Conservation (phyloP, 2,888 invertebrate genomes). For the Adelphocoris suturalis region DNA sequence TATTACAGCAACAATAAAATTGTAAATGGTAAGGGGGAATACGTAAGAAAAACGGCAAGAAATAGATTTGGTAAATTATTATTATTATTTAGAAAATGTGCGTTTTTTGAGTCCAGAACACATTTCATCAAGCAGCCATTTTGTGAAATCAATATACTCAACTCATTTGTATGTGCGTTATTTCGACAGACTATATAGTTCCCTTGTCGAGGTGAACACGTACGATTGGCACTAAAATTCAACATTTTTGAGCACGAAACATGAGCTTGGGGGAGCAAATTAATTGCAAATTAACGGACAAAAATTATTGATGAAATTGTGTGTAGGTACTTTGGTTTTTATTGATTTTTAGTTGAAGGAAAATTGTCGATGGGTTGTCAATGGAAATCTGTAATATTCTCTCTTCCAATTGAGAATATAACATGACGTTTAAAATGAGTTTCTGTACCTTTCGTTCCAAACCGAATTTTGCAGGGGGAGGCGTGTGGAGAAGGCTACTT, state of each 20-base stretch:
- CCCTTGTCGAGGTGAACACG: neutral
- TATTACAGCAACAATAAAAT: neutral
- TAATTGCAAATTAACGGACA: neutral
- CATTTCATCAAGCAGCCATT: constrained; percentile 59
- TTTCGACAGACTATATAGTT: neutral
- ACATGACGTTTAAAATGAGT: no score
- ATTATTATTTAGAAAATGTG: constrained; percentile 45
- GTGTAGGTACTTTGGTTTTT: no score
- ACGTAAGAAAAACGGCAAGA: neutral
- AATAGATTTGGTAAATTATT: neutral
- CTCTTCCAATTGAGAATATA: no score
- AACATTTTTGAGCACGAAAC: constrained; percentile 55
- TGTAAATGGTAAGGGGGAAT: neutral
- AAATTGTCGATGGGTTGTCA: no score
- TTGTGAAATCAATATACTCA: constrained; percentile 8
- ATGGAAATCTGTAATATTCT: no score
- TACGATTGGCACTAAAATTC: constrained; percentile 61
- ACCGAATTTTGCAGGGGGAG: no score
- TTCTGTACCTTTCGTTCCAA: no score
- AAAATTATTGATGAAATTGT: no score
- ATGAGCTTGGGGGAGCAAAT: neutral
- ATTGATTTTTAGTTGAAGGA: no score
- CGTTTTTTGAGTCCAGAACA: constrained; percentile 60
- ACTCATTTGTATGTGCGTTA: neutral
- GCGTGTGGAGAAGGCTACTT: no score